Evolutionary conservation across 2,113 vertebrate genomes (phyloP), one percentile per base, ranked within the genome.

Genomic region (Pelvicachromis taeniatus): DNA sequence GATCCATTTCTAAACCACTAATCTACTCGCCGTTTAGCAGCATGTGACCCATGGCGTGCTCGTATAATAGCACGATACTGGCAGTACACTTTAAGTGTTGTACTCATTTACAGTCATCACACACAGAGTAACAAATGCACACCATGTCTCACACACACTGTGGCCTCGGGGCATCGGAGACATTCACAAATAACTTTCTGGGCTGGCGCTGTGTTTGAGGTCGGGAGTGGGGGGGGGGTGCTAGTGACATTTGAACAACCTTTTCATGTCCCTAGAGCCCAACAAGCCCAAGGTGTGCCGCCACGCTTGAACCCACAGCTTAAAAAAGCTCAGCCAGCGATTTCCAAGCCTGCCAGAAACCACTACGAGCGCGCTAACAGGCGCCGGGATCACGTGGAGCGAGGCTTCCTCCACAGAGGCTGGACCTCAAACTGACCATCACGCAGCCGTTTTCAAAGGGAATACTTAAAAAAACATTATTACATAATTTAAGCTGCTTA

Each of bases 241-340:
- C 63, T 70, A 45, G 84, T 94, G 92, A 95, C 92, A 95, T 94
- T 94, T 95, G 73, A 93, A 89, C 91, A 94, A 95, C 94, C 92
- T 94, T 94, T 95, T 81, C 52, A 9, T 85, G 52, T 93, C 90
- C 87, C 92, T 70, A 40, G 83, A 92, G 92, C 80, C 16, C 78
- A 84, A 92, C 87, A 80, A 90, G 88, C 84, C 83, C 54, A 91
- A 94, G 84, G 89, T 93, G 87, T 81, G 81, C 90, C 13, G 56
- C 89, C 84, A 80, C 55, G 77, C 91, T 94, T 88, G 68, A 90
- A 92, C 87, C 88, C 58, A 78, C 82, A 29, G 82, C 87, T 91
- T 81, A 77, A 91, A 88, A 92, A 89, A 91, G 85, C 92, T 80
- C 81, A 65, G 85, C 81, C 75, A 82, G 87, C 88, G 86, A 82